phyloP scores from a whole-genome alignment of 2,888 invertebrate genomes.

The Synanthedon andrenaeformis region DNA sequence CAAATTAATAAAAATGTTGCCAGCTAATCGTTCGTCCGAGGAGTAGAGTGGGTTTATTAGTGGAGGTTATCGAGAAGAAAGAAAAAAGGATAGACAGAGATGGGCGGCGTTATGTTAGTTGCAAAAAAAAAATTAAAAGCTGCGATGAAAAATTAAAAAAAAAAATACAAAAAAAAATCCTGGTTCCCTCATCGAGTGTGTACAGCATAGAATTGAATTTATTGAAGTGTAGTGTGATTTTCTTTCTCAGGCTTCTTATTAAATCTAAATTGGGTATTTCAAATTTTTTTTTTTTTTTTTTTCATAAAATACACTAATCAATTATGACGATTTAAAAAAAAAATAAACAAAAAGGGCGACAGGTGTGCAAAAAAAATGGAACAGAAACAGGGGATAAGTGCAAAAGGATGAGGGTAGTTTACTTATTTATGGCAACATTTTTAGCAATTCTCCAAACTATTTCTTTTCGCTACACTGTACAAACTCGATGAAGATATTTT shows the following conservation, averaged over 20 bases:
- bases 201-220: conserved; percentile 39
- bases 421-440: conserved; percentile 52
- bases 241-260: neutral
- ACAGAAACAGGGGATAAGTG: conserved; percentile 32
- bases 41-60: conserved; percentile 1
- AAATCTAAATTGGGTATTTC: neutral
- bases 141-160: conserved; percentile 13
- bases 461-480: conserved; percentile 53
- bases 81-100: conserved; percentile 8
- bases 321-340: conserved; percentile 7
- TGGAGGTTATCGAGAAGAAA: conserved; percentile 8
- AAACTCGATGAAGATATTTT: conserved; percentile 43
- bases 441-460: conserved; percentile 28
- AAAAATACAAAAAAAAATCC: conserved; percentile 20
- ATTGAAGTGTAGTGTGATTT: neutral
- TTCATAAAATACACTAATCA: neutral
- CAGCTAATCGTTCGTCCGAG: conserved; percentile 13
- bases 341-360: conserved; percentile 9
- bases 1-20: conserved; percentile 63
- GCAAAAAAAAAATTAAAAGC: conserved; percentile 15
- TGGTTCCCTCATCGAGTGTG: conserved; percentile 56
- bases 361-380: conserved; percentile 9
- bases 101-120: neutral
- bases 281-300: neutral
- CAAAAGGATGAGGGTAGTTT: conserved; percentile 24